These are phyloP conservation scores for Dusona sp. DNA, from an alignment of 2,888 invertebrate species.

Conservation along the genomic window DNA sequence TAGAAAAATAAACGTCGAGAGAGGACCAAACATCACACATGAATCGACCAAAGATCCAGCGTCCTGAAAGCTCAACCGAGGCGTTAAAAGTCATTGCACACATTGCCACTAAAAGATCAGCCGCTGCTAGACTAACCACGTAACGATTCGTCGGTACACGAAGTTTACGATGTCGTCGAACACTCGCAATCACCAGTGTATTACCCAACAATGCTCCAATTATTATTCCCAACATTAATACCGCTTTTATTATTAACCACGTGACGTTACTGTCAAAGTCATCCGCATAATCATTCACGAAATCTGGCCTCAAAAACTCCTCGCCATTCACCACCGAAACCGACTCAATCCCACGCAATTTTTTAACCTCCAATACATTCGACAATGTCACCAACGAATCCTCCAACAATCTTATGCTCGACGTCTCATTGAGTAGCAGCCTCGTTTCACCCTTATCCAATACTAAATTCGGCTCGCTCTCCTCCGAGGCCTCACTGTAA, in stretches of 20 bases:
- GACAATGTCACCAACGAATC: slow-evolving; percentile 60
- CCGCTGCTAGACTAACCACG: slow-evolving; percentile 96
- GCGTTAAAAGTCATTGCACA: slow-evolving; percentile 97
- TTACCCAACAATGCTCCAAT: slow-evolving; percentile 96
- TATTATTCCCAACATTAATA: slow-evolving; percentile 93
- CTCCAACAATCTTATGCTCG: slow-evolving; percentile 41
- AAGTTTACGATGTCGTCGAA: slow-evolving; percentile 92
- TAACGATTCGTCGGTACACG: slow-evolving; percentile 97
- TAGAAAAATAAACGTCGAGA: slow-evolving; percentile 96
- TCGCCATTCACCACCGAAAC: not conserved
- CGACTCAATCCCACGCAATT: slow-evolving; percentile 28
- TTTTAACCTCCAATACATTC: slow-evolving; percentile 48
- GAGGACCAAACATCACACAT: slow-evolving; percentile 98
- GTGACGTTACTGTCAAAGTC: slow-evolving; percentile 79
- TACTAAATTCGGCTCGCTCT: slow-evolving; percentile 72
- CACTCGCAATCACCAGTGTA: slow-evolving; percentile 94
- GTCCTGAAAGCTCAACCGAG: slow-evolving; percentile 91
- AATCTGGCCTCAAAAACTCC: not conserved
- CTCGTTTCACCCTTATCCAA: slow-evolving; percentile 13
- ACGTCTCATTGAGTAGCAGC: slow-evolving; percentile 12
- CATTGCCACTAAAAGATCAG: slow-evolving; percentile 96
- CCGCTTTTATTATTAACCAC: slow-evolving; percentile 88
- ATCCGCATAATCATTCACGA: slow-evolving; percentile 40
- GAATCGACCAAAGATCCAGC: slow-evolving; percentile 94
- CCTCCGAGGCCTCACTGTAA: slow-evolving; percentile 75